phyloP scores from a whole-genome alignment of 1,140 invertebrate genomes.

The Caenorhabditis latens region DNA sequence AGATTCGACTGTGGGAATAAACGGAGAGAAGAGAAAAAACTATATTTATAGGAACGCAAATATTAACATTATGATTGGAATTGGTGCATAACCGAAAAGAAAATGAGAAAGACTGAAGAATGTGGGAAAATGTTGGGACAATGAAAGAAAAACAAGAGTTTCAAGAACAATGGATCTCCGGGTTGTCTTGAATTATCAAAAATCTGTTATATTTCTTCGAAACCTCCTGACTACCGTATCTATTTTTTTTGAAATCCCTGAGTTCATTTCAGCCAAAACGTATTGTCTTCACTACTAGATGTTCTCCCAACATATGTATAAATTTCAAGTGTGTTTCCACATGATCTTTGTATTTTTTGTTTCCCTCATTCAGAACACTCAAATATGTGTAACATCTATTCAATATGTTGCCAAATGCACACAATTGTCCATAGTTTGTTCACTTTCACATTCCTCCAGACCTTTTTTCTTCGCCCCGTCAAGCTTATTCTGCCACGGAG shows the following conservation, averaged over 20 bases:
- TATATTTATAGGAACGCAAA: conserved; percentile 38
- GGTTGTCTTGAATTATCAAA: no score
- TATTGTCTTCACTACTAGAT: no score
- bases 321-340: no score
- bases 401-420: background rate
- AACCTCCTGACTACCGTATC: no score
- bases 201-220: no score
- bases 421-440: conserved; percentile 28
- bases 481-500: background rate
- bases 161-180: no score
- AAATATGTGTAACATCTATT: background rate
- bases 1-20: background rate
- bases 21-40: background rate
- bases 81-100: background rate
- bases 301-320: no score
- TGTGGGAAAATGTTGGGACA: background rate
- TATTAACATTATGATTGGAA: background rate
- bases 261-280: no score
- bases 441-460: conserved; percentile 8
- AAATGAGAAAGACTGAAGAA: background rate
- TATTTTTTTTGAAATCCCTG: no score
- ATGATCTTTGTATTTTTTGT: conserved; percentile 36
- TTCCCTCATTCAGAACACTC: background rate
- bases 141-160: background rate
- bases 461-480: background rate